These are phyloP conservation scores for Yoshiicerus persimilis DNA, from an alignment of 1,140 invertebrate species.

Conservation along the genomic window DNA sequence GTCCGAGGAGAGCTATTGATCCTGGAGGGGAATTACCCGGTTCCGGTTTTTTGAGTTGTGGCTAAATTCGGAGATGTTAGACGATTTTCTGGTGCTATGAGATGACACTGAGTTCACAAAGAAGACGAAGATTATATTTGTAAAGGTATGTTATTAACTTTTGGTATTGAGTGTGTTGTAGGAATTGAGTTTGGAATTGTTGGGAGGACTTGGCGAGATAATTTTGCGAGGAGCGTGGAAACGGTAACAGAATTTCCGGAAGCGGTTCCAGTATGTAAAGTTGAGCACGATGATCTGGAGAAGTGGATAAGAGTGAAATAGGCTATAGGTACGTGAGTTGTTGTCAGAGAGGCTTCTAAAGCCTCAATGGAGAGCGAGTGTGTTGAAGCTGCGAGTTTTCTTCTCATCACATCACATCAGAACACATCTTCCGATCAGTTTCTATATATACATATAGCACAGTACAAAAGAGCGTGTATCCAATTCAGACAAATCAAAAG, in stretches of 20 bases:
- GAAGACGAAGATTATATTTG: no score
- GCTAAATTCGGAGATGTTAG: no score
- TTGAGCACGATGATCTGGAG: neutral
- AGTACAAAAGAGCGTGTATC: neutral
- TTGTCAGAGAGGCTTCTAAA: neutral
- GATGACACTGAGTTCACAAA: no score
- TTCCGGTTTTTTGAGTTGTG: neutral
- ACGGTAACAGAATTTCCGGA: no score
- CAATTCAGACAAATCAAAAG: neutral
- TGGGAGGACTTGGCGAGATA: neutral
- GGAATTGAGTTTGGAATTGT: neutral
- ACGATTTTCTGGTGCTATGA: no score
- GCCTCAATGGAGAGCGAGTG: neutral
- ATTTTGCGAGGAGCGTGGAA: no score
- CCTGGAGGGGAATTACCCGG: neutral
- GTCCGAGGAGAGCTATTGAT: neutral
- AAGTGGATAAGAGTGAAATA: neutral
- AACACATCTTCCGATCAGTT: neutral
- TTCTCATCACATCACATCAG: neutral
- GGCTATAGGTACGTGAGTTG: neutral
- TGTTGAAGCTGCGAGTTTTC: neutral
- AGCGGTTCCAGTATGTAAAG: neutral
- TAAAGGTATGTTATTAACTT: no score
- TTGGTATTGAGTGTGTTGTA: no score
- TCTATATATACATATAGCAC: neutral